These are phyloP conservation scores for Acrocyrtus sp. DNA, from an alignment of 2,888 invertebrate genomes.

Conservation along the genomic window DNA sequence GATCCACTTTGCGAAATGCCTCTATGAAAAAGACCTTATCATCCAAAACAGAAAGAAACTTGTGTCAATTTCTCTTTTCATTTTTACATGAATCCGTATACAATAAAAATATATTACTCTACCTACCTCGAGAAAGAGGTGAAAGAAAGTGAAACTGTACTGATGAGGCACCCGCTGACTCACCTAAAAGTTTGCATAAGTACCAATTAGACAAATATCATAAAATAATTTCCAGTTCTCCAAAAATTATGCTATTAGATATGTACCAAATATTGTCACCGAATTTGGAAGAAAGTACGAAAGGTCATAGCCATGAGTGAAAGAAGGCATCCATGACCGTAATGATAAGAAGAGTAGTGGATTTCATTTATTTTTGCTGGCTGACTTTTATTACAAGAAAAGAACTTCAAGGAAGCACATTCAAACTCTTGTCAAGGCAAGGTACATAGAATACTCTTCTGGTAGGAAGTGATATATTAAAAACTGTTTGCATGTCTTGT, in stretches of 20 bases:
- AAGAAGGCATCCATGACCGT: too few species aligned
- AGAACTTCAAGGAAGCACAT: too few species aligned
- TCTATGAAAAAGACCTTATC: slow-evolving; percentile 59
- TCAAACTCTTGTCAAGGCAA: too few species aligned
- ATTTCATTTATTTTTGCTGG: too few species aligned
- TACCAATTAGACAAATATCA: neutral
- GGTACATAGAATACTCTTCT: too few species aligned
- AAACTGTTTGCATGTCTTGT: too few species aligned
- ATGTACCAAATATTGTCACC: slow-evolving; percentile 19
- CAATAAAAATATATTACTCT: neutral
- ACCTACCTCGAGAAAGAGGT: slow-evolving; percentile 44
- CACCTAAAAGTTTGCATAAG: slow-evolving; percentile 9
- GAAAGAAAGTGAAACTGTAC: slow-evolving; percentile 46
- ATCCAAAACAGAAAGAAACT: neutral
- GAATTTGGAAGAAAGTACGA: too few species aligned
- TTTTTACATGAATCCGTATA: neutral
- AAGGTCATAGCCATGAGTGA: too few species aligned
- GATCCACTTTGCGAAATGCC: slow-evolving; percentile 60
- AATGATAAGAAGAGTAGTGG: too few species aligned
- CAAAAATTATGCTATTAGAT: neutral
- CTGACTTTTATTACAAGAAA: too few species aligned
- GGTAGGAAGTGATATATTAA: too few species aligned
- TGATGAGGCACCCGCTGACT: slow-evolving; percentile 36
- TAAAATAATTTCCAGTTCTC: neutral
- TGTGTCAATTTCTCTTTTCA: neutral